Evolutionary conservation across 2,797 vertebrate species (phyloP).

Genomic region (Mus spretus): DNA sequence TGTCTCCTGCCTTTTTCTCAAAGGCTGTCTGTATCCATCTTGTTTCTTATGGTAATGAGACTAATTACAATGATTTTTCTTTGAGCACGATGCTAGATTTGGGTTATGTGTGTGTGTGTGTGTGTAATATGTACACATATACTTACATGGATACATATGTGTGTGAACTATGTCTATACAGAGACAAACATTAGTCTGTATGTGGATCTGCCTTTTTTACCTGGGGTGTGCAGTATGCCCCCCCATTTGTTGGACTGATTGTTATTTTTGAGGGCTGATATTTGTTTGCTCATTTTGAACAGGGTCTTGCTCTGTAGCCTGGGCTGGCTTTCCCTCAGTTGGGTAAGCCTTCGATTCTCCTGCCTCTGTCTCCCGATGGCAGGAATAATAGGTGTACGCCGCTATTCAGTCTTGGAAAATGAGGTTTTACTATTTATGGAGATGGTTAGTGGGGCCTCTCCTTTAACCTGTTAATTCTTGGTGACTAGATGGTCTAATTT

Average conservation of each 20-base stretch:
- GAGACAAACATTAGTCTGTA: background rate
- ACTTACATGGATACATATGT: background rate
- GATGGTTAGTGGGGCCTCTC: conserved; percentile 34
- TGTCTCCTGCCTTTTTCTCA: background rate
- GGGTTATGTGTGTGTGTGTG: background rate
- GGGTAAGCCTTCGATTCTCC: background rate
- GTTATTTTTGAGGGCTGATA: background rate
- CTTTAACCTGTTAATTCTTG: conserved; percentile 30
- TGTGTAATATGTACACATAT: background rate
- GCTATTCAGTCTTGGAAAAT: conserved; percentile 33
- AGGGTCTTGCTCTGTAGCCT: background rate
- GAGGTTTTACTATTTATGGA: background rate
- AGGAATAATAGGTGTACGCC: background rate
- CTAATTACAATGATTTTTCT: conserved; percentile 33
- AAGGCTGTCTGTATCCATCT: background rate
- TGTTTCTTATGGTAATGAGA: conserved; percentile 34
- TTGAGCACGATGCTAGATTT: conserved; percentile 46
- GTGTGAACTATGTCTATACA: background rate
- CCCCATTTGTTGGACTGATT: background rate
- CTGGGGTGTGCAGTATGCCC: background rate
- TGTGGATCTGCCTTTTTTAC: background rate
- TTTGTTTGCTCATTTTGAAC: background rate
- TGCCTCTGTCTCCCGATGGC: background rate
- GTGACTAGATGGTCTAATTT: conserved; percentile 52
- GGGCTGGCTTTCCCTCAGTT: background rate